Evolutionary conservation across 2,797 vertebrate species (phyloP).

Genomic region (Myoxocephalus aenaeus): DNA sequence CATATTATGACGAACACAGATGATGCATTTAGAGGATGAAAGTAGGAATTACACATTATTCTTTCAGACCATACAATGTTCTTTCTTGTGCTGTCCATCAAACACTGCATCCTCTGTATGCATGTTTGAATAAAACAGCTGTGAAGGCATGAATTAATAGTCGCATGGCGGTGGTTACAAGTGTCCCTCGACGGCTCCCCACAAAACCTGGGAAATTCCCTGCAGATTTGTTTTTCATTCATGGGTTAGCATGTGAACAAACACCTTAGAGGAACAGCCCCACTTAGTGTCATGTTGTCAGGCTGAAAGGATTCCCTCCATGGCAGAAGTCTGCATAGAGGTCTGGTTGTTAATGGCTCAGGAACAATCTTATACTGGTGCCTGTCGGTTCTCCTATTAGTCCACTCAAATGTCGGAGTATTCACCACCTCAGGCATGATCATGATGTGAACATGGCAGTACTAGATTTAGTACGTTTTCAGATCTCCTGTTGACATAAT

Average conservation of each 20-base stretch:
- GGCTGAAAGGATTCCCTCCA: conserved; percentile 41
- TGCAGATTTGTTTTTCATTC: conserved; percentile 32
- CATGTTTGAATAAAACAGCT: conserved; percentile 16
- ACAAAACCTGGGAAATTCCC: conserved; percentile 28
- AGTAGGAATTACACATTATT: conserved; percentile 12
- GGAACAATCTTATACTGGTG: too few species aligned
- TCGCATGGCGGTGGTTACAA: not conserved
- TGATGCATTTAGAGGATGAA: conserved; percentile 7
- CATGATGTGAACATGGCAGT: too few species aligned
- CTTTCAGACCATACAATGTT: not conserved
- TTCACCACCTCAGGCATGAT: too few species aligned
- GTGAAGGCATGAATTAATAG: conserved; percentile 15
- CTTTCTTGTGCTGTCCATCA: conserved; percentile 1
- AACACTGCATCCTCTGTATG: not conserved
- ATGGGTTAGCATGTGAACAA: conserved; percentile 43
- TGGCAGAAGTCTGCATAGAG: conserved; percentile 32
- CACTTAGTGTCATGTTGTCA: conserved; percentile 36
- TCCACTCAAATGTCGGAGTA: too few species aligned
- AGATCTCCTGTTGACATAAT: too few species aligned
- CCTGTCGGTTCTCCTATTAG: too few species aligned
- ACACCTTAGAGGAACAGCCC: conserved; percentile 24
- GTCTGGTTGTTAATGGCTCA: not conserved
- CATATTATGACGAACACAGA: conserved; percentile 8
- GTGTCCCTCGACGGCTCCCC: not conserved
- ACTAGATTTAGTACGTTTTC: too few species aligned